These are phyloP conservation scores for Pseudochirops corinnae DNA, from an alignment of 2,797 vertebrate species.

Conservation along the genomic window DNA sequence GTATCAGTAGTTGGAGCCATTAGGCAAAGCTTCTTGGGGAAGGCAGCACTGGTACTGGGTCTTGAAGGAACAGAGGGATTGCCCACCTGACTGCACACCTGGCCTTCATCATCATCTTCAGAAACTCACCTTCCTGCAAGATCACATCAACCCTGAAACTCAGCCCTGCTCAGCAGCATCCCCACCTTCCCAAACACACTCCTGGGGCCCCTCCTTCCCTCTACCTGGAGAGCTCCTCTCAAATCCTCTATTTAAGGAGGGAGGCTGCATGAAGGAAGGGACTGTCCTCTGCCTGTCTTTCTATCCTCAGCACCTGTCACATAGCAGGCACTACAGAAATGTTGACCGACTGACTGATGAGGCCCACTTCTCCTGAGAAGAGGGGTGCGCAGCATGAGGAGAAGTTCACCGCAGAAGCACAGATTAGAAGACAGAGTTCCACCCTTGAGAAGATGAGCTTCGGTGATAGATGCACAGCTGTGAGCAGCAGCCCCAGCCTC, in stretches of 20 bases:
- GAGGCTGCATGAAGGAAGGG: fast-evolving
- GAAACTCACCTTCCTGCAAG: background rate
- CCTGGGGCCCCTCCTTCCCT: background rate
- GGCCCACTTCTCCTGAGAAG: too few relatives aligned
- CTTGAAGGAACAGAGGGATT: background rate
- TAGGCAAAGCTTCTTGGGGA: background rate
- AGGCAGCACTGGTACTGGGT: background rate
- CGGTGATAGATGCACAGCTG: background rate
- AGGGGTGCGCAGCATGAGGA: background rate
- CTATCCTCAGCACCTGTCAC: background rate
- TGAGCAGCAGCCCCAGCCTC: background rate
- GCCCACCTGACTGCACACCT: too few relatives aligned
- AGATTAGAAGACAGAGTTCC: background rate
- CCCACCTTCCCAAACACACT: background rate
- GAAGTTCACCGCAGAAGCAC: background rate
- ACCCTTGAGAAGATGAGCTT: background rate
- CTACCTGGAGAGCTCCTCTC: background rate
- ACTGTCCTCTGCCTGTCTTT: background rate
- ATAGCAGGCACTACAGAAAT: background rate
- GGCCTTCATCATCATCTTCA: background rate
- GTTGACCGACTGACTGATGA: background rate
- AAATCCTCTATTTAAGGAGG: background rate
- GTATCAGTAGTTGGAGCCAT: background rate
- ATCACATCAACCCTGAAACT: background rate
- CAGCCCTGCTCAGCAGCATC: background rate